phyloP scores from a whole-genome alignment of 2,888 invertebrate genomes.

The Platycheirus albimanus region DNA sequence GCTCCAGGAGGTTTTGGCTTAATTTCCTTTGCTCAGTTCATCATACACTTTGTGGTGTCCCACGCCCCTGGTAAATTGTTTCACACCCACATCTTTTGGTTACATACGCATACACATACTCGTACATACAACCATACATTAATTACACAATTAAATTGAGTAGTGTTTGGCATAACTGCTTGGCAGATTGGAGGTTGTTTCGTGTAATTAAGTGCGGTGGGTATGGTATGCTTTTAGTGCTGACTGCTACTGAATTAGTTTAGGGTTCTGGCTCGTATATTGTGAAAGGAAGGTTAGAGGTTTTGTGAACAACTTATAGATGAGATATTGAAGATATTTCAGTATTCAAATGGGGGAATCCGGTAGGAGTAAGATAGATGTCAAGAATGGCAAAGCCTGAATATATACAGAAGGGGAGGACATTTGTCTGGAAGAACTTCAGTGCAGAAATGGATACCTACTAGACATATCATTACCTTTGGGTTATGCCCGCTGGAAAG shows the following conservation, averaged over 20 bases:
- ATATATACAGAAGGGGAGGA: too few species aligned
- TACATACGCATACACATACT: constrained; percentile 37
- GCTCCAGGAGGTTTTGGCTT: background rate
- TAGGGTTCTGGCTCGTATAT: background rate
- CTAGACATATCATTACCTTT: too few species aligned
- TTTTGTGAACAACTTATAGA: too few species aligned
- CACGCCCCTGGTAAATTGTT: constrained; percentile 23
- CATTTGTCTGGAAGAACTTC: too few species aligned
- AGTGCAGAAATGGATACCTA: too few species aligned
- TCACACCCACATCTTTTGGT: constrained; percentile 31
- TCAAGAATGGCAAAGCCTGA: too few species aligned
- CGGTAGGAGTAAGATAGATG: too few species aligned
- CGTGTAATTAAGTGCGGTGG: background rate
- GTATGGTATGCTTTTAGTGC: constrained; percentile 2
- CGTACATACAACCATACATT: too few species aligned
- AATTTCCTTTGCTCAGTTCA: background rate
- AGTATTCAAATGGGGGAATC: too few species aligned
- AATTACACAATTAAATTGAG: constrained; percentile 60
- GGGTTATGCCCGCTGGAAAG: too few species aligned
- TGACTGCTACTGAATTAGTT: background rate
- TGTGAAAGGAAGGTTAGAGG: background rate
- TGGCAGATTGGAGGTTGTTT: constrained; percentile 1
- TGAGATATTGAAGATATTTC: too few species aligned
- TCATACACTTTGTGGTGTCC: constrained; percentile 3
- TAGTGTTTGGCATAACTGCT: constrained; percentile 43